A percentile compares a stretch with the other conserved stretches of the same genome.
phyloP scores from a whole-genome alignment of 2,797 vertebrate species.

The Buceros bicornis region DNA sequence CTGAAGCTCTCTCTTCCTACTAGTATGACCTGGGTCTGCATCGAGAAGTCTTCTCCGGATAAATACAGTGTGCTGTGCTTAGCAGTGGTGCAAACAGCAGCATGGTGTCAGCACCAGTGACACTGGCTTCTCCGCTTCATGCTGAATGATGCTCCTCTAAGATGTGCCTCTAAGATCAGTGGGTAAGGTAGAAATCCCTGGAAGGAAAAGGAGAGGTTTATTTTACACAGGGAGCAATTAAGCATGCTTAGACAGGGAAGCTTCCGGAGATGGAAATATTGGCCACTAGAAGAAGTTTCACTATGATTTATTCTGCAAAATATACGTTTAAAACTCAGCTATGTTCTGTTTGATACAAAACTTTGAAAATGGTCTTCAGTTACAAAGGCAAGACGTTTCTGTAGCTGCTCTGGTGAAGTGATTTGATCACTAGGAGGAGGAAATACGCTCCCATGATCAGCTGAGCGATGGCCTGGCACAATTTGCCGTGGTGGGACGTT shows the following conservation, averaged over 20 bases:
- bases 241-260: not conserved
- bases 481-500: not conserved
- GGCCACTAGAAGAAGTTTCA: not conserved
- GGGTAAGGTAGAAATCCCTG: not conserved
- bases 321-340: not conserved
- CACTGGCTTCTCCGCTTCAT: not conserved
- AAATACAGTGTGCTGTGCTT: not conserved
- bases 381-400: not conserved
- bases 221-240: not conserved
- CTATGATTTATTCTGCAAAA: not conserved
- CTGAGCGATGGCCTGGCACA: not conserved
- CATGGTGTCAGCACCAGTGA: not conserved
- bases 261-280: not conserved
- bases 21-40: not conserved
- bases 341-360: not conserved
- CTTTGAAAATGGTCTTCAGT: not conserved
- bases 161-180: not conserved
- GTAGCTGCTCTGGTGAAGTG: not conserved
- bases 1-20: not conserved
- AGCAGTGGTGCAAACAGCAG: not conserved
- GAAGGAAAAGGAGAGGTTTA: not conserved
- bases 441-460: not conserved
- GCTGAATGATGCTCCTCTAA: fast-evolving
- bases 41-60: not conserved
- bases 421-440: not conserved